Base-by-base conservation (phyloP, 1,140 invertebrate species). In the Diorhabda sublineata region DNA sequence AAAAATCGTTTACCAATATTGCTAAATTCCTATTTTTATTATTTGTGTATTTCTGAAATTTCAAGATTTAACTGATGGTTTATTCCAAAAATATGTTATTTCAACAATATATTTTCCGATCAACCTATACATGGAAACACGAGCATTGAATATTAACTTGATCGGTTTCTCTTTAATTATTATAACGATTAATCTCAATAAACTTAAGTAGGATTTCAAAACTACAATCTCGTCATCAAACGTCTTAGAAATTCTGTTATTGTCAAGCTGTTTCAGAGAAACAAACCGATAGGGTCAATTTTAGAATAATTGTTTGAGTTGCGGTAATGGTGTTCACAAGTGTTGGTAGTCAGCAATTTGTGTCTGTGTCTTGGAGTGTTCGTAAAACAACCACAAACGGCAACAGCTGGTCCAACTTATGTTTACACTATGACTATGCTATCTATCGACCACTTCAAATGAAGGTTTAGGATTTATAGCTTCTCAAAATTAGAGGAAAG, bases 391-490 rank as follows among this genome's bases (percentile, higher is more conserved):
- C 65, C 65, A 45, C 65, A 67, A 67, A 42, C 65, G 42, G 65
- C 58, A 67, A 67, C 65, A 67, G 65, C 65, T 67, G 65, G 57
- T 56, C 42, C 43, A 42, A 67, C 52, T 57, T 67, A 67, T 67
- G 65, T 60, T 67, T 67, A 60, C 65, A 59, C 41, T 59, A 67
- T 67, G 65, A 67, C 65, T 59, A 67, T 67, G 65, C 65, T 58
- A 59, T 67, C 65, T 67, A 67, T 67, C 65, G 65, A 67, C 65
- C 65, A 67, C 65, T 56, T n/a, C 65, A 67, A 60, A 67, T 67
- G 65, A 67, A 67, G 65, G 65, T 67, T 67, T 42, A 61, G 47
- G 65, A 67, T 67, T 67, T 67, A 67, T 67, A 67, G 57, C 65
- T 67, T 58, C 65, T 67, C 65, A 61, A 67, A 67, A 67, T 67